Conservation (phyloP, 2,113 vertebrate species). For the Piprites chloris region DNA sequence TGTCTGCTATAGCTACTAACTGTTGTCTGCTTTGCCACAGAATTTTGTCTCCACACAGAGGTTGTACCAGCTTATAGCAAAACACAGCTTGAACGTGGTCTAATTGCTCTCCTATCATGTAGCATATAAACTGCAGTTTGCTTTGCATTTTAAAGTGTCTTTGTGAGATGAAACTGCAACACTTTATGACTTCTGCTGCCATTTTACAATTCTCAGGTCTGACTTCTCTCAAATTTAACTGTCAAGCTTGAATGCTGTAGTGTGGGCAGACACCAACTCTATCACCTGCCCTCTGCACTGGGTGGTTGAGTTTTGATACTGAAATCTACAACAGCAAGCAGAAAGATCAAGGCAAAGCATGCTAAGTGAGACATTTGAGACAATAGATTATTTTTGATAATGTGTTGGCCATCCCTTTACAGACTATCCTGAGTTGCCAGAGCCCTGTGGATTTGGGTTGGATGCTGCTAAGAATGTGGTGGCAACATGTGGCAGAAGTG, state of each 20-base stretch:
- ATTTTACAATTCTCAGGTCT: neutral
- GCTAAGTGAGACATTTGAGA: neutral
- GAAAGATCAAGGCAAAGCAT: neutral
- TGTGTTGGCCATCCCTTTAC: neutral
- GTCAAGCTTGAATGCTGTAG: neutral
- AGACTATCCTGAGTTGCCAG: neutral
- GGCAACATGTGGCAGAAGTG: neutral
- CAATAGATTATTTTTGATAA: neutral
- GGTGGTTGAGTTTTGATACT: neutral
- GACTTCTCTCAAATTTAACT: neutral
- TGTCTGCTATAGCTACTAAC: neutral
- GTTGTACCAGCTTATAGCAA: neutral
- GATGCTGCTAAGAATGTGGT: neutral
- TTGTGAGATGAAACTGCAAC: neutral
- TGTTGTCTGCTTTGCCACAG: neutral
- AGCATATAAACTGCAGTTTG: neutral
- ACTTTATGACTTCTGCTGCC: neutral
- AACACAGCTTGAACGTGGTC: neutral
- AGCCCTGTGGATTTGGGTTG: neutral
- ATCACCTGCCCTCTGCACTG: rapidly evolving
- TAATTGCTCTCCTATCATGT: neutral
- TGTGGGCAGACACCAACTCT: neutral
- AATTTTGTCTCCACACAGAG: neutral
- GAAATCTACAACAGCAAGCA: neutral
- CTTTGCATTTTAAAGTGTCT: neutral